Percentiles rank a stretch among this genome's conserved stretches.
Conservation (phyloP, 2,888 invertebrate genomes). For the Atrina japonica region DNA sequence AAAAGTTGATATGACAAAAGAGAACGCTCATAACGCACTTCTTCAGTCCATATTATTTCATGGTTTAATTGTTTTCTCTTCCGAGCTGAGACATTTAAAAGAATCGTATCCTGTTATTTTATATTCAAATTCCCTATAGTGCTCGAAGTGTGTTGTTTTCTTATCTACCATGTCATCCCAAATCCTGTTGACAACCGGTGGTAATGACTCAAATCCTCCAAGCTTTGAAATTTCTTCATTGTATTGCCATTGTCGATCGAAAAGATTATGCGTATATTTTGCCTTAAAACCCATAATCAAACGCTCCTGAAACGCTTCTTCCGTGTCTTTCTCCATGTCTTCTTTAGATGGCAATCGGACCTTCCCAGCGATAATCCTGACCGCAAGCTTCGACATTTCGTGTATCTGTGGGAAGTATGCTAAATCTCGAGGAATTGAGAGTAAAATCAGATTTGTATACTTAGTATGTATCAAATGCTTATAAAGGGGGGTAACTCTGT, state of each 20-base stretch:
- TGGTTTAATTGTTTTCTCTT: too few relatives aligned
- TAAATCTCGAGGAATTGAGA: slow-evolving; percentile 90
- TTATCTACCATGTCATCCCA: slow-evolving; percentile 42
- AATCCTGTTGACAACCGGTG: slow-evolving; percentile 87
- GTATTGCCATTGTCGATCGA: slow-evolving; percentile 85
- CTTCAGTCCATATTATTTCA: too few relatives aligned
- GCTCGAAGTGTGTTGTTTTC: slow-evolving; percentile 33
- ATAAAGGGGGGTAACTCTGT: slow-evolving; percentile 90
- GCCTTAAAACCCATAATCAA: slow-evolving; percentile 85
- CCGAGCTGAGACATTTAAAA: slow-evolving; percentile 21
- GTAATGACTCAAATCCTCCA: slow-evolving; percentile 85
- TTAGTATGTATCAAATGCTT: slow-evolving; percentile 91
- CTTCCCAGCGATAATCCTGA: slow-evolving; percentile 85
- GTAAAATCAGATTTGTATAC: slow-evolving; percentile 89
- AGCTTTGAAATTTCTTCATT: slow-evolving; percentile 86
- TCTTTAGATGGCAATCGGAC: slow-evolving; percentile 84
- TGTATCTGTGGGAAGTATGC: slow-evolving; percentile 93
- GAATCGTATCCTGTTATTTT: slow-evolving; percentile 30
- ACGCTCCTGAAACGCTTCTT: slow-evolving; percentile 84
- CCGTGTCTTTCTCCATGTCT: slow-evolving; percentile 87
- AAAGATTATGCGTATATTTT: slow-evolving; percentile 89
- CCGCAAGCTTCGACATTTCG: slow-evolving; percentile 57
- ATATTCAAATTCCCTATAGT: slow-evolving; percentile 54
- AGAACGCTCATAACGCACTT: too few relatives aligned
- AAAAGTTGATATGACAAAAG: too few relatives aligned